Percentiles rank a stretch among this genome's conserved stretches.
phyloP scores from a whole-genome alignment of 2,888 invertebrate genomes.

The Agriotes lineatus region DNA sequence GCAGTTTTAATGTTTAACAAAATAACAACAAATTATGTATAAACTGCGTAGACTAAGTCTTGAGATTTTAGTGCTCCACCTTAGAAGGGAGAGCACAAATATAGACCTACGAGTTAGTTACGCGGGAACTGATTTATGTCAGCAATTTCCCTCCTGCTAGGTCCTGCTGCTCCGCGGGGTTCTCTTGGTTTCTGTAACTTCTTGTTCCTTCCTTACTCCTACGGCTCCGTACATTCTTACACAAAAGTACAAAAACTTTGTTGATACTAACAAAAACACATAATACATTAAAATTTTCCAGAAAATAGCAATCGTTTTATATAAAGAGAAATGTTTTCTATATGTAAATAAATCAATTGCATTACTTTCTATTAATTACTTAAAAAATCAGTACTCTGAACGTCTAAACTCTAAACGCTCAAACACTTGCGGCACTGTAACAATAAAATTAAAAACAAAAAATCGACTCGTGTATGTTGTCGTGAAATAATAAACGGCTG shows the following conservation, averaged over 20 bases:
- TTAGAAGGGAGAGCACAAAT: conserved; percentile 47
- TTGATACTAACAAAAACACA: too few relatives aligned
- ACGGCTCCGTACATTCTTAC: conserved; percentile 35
- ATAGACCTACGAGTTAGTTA: conserved; percentile 55
- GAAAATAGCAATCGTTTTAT: too few relatives aligned
- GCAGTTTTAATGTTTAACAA: not conserved
- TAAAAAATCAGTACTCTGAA: too few relatives aligned
- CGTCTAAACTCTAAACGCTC: too few relatives aligned
- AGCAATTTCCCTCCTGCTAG: conserved; percentile 58
- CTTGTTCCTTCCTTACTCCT: conserved; percentile 37
- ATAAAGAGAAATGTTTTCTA: too few relatives aligned
- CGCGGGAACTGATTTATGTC: conserved; percentile 57
- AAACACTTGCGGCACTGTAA: too few relatives aligned
- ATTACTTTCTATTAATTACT: too few relatives aligned
- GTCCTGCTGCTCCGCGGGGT: conserved; percentile 49
- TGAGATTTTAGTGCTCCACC: conserved; percentile 41
- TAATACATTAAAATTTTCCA: too few relatives aligned
- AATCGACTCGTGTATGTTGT: too few relatives aligned
- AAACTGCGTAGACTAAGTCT: conserved; percentile 23
- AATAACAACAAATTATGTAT: conserved; percentile 19
- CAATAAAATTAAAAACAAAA: too few relatives aligned
- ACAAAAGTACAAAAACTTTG: conserved; percentile 28
- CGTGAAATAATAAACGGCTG: too few relatives aligned
- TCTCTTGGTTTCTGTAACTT: conserved; percentile 47
- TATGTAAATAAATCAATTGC: too few relatives aligned